Base-by-base conservation (phyloP, 2,888 invertebrate species). In the Phragmatobia fuliginosa region DNA sequence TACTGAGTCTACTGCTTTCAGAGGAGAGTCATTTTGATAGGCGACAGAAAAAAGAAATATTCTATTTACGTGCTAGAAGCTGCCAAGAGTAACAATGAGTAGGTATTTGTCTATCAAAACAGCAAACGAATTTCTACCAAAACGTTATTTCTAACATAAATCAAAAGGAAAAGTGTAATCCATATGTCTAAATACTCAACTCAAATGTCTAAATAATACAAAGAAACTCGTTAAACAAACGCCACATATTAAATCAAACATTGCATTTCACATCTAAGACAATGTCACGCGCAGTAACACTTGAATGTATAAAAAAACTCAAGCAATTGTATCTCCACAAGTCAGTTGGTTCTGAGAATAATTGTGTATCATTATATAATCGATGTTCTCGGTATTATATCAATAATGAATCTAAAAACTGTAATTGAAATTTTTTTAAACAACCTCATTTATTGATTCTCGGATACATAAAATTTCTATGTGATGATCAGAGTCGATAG, bases 341-440 rank as follows among this genome's bases (percentile, higher is more conserved):
- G 28, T 56, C 38, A 61, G 56, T 69, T 7, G 59, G 61, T 75
- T 75, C 78, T 71, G 68, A 62, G 78, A 71, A 80, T 70, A 73
- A 67, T 73, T 68, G 61, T 59, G 52, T 62, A 68, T 78, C 70
- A 73, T 68, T 80, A 67, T 21, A 45, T 49, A 45, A 49, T 68
- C 60, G 38, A 68, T 59, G 68, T 72, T 80, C 65, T 78, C 4
- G 33, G 31, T 73, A 38, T 67, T 69, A 62, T 36, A 70, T 63
- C 67, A 45, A 28, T 56, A 25, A 14, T 52, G 11, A 3, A 7
- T 5, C n/a, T 25, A 28, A 28, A 52, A 28, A 52, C 14, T 25
- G 11, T 2, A 4, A 25, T 25, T 28, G 10, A 52, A n/a, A 52
- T 28, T 3, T 25, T 52, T 52, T 25, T 25, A 7, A 52, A 52